These are phyloP conservation scores for Hyaena hyaena DNA, from an alignment of 2,113 vertebrate species.

Conservation along the genomic window DNA sequence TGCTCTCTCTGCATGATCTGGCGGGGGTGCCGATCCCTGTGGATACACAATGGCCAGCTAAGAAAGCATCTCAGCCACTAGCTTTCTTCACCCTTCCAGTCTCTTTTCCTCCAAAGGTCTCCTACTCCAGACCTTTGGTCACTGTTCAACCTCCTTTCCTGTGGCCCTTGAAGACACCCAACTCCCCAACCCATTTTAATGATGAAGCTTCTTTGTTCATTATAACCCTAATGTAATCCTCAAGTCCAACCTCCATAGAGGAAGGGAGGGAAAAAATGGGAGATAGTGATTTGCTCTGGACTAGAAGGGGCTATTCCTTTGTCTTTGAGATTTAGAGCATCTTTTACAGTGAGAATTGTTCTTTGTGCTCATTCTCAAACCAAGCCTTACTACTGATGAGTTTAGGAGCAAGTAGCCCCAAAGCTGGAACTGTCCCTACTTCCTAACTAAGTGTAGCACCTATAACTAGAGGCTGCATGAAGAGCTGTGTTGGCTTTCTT, in stretches of 20 bases:
- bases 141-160: not conserved
- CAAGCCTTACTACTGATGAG: not conserved
- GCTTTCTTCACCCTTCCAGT: not conserved
- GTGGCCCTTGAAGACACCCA: not conserved
- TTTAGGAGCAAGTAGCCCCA: not conserved
- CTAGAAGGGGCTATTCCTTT: not conserved
- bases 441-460: not conserved
- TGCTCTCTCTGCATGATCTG: not conserved
- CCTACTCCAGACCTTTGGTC: not conserved
- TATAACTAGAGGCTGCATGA: not conserved
- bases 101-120: not conserved
- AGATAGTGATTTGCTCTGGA: not conserved
- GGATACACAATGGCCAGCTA: not conserved
- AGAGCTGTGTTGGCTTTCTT: not conserved
- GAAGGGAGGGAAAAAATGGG: too few relatives aligned
- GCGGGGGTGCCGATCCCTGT: rapidly evolving
- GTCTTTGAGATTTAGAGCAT: not conserved
- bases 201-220: not conserved
- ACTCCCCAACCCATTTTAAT: not conserved
- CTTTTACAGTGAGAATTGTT: not conserved
- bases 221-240: not conserved
- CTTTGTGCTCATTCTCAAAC: not conserved
- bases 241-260: not conserved
- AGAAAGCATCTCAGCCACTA: not conserved
- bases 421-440: not conserved